Evolutionary conservation across 2,888 invertebrate genomes (phyloP).

Genomic region (Acleris holmiana): DNA sequence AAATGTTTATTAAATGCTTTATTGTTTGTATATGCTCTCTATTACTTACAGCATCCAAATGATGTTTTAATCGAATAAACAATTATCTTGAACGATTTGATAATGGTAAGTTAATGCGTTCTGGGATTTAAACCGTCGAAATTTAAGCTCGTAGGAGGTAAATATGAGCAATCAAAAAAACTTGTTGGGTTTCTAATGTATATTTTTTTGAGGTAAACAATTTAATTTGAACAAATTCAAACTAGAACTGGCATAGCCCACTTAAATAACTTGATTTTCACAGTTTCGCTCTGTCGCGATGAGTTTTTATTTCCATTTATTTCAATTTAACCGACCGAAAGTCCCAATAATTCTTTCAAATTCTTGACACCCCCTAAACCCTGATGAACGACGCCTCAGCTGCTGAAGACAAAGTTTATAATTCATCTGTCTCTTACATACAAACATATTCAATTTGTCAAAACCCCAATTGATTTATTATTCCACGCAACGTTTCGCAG

Average conservation of each 20-base stretch:
- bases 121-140: constrained; percentile 9
- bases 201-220: too few relatives aligned
- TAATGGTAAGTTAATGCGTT: constrained; percentile 18
- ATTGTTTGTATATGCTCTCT: constrained; percentile 24
- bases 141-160: constrained; percentile 15
- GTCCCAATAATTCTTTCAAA: constrained; percentile 9
- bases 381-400: constrained; percentile 28
- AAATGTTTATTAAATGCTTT: constrained; percentile 31
- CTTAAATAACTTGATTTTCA: too few relatives aligned
- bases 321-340: not conserved
- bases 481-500: constrained; percentile 27
- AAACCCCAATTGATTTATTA: constrained; percentile 37
- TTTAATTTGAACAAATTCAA: too few relatives aligned
- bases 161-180: too few relatives aligned
- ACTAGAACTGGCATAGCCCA: too few relatives aligned
- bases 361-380: not conserved
- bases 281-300: too few relatives aligned
- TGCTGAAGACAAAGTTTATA: constrained; percentile 29
- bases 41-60: constrained; percentile 19
- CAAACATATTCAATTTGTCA: constrained; percentile 36
- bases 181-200: too few relatives aligned
- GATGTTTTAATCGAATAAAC: constrained; percentile 29
- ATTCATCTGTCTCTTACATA: constrained; percentile 35
- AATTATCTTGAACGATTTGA: constrained; percentile 20
- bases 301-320: too few relatives aligned